Conservation (phyloP, 2,888 invertebrate genomes). For the Horisme vitalbata region DNA sequence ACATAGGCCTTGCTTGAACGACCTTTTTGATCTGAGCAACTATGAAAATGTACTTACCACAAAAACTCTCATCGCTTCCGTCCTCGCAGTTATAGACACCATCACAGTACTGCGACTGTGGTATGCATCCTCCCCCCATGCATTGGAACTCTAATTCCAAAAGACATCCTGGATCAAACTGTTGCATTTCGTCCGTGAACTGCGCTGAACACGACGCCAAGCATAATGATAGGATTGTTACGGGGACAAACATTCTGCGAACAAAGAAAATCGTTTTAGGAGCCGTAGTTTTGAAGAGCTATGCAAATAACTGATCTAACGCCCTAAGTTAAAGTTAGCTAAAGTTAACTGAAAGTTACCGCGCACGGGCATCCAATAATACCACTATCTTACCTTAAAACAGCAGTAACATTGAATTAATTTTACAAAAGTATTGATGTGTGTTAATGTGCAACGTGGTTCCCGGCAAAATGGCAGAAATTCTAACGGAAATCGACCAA, state of each 20-base stretch:
- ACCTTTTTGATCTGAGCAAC: no score
- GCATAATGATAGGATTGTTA: conserved; percentile 15
- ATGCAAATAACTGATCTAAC: no score
- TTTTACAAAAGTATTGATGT: no score
- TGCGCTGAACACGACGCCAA: conserved; percentile 41
- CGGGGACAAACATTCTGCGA: conserved; percentile 24
- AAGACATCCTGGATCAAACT: conserved; percentile 52
- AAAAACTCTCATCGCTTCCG: conserved; percentile 81
- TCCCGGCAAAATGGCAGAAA: conserved; percentile 28
- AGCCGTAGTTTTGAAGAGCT: no score
- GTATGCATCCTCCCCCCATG: conserved; percentile 78
- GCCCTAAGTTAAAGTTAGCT: no score
- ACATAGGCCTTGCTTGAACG: no score
- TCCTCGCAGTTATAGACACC: conserved; percentile 83
- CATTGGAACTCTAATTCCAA: conserved; percentile 59
- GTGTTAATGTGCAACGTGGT: conserved; percentile 34
- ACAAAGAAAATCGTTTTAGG: no score
- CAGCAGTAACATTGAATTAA: background rate
- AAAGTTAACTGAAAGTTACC: no score
- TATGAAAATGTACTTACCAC: no score
- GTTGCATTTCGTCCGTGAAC: conserved; percentile 56
- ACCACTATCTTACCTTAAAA: background rate
- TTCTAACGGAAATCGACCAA: conserved; percentile 14
- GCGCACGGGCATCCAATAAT: no score
- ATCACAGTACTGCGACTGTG: conserved; percentile 81